Percentiles rank a stretch among this genome's conserved stretches.
Evolutionary conservation across 2,888 invertebrate species (phyloP).

Genomic region (Dolichomitus sp.): DNA sequence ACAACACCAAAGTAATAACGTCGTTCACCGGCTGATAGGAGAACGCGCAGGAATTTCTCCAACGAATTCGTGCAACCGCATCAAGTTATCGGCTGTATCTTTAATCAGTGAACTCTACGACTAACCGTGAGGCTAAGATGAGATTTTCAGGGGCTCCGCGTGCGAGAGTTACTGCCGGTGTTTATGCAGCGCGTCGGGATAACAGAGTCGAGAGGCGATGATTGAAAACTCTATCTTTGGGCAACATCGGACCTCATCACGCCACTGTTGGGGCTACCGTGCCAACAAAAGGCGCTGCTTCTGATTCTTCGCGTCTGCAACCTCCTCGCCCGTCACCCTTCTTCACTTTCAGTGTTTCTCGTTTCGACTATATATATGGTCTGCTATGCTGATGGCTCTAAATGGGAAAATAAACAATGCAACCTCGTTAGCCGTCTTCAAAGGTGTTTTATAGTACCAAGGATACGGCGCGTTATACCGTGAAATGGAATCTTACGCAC

Average conservation of each 20-base stretch:
- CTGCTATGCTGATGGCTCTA: constrained; percentile 59
- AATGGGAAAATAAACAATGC: constrained; percentile 83
- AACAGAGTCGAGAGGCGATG: constrained; percentile 54
- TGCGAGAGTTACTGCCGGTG: constrained; percentile 21
- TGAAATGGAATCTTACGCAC: constrained; percentile 81
- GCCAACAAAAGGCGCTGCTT: constrained; percentile 68
- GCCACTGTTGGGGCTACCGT: constrained; percentile 69
- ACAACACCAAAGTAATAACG: constrained; percentile 46
- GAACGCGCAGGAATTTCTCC: constrained; percentile 59
- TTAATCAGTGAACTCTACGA: constrained; percentile 59
- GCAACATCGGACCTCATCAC: constrained; percentile 72
- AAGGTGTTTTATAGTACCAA: constrained; percentile 74
- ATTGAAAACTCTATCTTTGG: constrained; percentile 73
- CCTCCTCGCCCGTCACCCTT: constrained; percentile 11
- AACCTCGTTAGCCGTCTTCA: constrained; percentile 79
- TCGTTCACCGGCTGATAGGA: constrained; percentile 53
- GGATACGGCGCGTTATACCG: constrained; percentile 81
- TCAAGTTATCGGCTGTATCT: constrained; percentile 48
- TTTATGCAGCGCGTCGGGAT: background rate
- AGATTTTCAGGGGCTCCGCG: constrained; percentile 40
- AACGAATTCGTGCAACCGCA: constrained; percentile 46
- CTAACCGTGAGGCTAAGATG: constrained; percentile 18
- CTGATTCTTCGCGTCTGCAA: constrained; percentile 59
- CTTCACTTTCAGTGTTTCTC: constrained; percentile 1
- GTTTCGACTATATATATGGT: constrained; percentile 1